Percentiles rank a stretch among this genome's conserved stretches.
Evolutionary conservation across 2,888 invertebrate genomes (phyloP).

Genomic region (Pterostichus madidus): DNA sequence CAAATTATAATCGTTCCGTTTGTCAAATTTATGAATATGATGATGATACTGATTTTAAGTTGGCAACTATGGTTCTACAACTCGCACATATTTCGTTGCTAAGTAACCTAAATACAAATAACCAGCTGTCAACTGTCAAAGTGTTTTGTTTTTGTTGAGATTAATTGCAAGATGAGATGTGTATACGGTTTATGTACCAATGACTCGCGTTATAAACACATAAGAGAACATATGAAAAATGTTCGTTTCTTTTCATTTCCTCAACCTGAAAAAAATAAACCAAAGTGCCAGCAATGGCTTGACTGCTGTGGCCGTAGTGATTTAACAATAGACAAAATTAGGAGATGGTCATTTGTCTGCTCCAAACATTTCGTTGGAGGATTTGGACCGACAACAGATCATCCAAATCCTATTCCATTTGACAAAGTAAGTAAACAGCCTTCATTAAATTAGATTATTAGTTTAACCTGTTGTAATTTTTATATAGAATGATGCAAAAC

Average conservation of each 20-base stretch:
- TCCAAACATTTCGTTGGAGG: neutral
- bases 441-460: neutral
- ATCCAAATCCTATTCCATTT: neutral
- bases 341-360: conserved; percentile 4
- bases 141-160: too few relatives aligned
- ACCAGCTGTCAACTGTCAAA: too few relatives aligned
- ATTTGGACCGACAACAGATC: neutral
- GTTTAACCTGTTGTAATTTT: neutral
- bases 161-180: too few relatives aligned
- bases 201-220: conserved; percentile 8
- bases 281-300: neutral
- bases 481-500: neutral
- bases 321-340: conserved; percentile 3
- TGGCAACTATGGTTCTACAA: too few relatives aligned
- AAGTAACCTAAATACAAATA: too few relatives aligned
- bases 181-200: neutral
- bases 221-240: neutral
- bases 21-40: too few relatives aligned
- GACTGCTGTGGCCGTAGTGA: neutral
- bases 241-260: conserved; percentile 7
- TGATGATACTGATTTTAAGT: too few relatives aligned
- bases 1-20: too few relatives aligned
- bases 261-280: neutral
- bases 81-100: too few relatives aligned
- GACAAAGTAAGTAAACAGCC: neutral